These are phyloP conservation scores for Phyllostomus hastatus DNA, from an alignment of 2,113 vertebrate genomes.

Conservation along the genomic window DNA sequence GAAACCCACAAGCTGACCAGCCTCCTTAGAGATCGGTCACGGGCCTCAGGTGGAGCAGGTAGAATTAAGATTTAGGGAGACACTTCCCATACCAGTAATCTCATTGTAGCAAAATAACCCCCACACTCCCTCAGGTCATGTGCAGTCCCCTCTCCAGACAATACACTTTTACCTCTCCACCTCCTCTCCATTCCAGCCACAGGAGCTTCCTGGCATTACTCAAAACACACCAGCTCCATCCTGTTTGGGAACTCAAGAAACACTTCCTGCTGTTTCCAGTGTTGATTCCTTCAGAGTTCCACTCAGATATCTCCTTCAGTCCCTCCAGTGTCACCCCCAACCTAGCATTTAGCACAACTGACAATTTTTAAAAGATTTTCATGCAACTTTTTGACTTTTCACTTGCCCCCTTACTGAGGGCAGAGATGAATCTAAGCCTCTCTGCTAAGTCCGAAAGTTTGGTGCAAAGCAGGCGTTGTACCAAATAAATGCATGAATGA, in stretches of 20 bases:
- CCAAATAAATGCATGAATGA: not conserved
- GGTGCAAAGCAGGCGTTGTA: not conserved
- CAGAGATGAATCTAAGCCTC: not conserved
- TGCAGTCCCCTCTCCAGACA: not conserved
- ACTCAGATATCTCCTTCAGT: not conserved
- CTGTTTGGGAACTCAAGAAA: not conserved
- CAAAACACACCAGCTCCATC: not conserved
- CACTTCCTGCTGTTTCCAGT: not conserved
- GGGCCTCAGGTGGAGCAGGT: not conserved
- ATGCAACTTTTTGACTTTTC: not conserved
- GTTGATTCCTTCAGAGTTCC: not conserved
- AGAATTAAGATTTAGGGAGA: not conserved
- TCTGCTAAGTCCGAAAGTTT: not conserved
- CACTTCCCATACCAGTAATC: not conserved
- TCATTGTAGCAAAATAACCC: not conserved
- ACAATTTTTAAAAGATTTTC: not conserved
- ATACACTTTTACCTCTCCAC: not conserved
- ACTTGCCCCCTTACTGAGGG: not conserved
- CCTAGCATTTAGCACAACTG: not conserved
- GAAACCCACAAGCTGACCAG: not conserved
- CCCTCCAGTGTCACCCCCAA: not conserved
- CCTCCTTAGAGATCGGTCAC: not conserved
- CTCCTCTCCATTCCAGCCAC: not conserved
- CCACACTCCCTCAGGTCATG: not conserved
- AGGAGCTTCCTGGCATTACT: not conserved